Base-by-base conservation (phyloP, 2,888 invertebrate species). In the Euzophera pinguis region DNA sequence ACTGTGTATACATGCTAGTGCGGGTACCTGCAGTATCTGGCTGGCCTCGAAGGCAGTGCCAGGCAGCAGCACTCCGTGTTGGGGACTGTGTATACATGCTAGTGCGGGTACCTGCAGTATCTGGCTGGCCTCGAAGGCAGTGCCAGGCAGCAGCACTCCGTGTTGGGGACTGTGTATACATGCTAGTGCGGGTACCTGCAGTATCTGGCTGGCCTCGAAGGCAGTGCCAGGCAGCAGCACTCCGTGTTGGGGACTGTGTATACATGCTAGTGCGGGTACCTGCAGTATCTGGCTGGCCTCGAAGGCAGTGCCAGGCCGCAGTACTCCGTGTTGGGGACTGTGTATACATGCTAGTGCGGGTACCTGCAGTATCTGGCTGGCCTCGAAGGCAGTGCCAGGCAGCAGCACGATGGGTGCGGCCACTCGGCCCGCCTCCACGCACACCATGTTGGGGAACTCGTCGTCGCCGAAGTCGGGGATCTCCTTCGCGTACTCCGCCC, bases 391-490 rank as follows among this genome's bases (percentile, higher is more conserved):
- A 61, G 96, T 97, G 57, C 97, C 96, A 55, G 97, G 97, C 72
- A 96, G 91, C 63, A 98, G 92, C 74, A 96, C 95, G 55, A 97
- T 95, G 55, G 97, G 97, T 71, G 95, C 93, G 62, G 95, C 95
- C 16, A 98, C 97, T 71, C 96, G 95, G 22, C 98, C 98, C 56
- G 97, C 95, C 88, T 98, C 98, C 58, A 99, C 97, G 84, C 98
- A 99, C 65, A 98, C 93, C 98, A 99, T 98, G 81, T 96, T 97
- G 8, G 96, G 97, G 86, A 97, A 98, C 85, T 98, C 98, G 73
- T 98, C 97, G 84, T 98, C 97, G n/a, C 97, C 98, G 81, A 98
- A 97, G 87, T 98, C 98, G 1, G 94, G 92, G 90, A 98, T 96
- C 78, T 97, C 97, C 69, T 96, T 95, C 22, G 98, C 98, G 81